phyloP scores from a whole-genome alignment of 2,888 invertebrate species.

The Biston betularia region DNA sequence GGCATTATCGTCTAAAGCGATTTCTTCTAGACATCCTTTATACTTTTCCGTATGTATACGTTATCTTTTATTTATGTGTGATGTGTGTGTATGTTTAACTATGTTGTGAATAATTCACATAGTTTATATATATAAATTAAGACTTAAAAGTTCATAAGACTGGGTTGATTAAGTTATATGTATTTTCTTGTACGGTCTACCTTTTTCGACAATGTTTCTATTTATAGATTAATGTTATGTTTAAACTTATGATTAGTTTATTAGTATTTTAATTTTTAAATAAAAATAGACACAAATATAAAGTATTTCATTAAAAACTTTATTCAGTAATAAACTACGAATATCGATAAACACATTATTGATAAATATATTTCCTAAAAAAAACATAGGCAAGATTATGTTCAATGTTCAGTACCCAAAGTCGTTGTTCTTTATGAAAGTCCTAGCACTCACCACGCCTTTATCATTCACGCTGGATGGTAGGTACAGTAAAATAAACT shows the following conservation, averaged over 20 bases:
- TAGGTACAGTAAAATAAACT: background rate
- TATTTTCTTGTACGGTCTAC: background rate
- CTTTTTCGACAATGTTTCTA: background rate
- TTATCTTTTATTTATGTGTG: too few relatives aligned
- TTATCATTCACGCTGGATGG: too few relatives aligned
- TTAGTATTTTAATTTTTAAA: background rate
- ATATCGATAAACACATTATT: conserved; percentile 45
- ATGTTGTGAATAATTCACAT: too few relatives aligned
- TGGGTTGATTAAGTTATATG: background rate
- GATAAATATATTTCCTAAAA: conserved; percentile 36
- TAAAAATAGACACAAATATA: conserved; percentile 1
- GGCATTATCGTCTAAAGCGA: too few relatives aligned
- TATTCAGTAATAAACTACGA: conserved; percentile 62
- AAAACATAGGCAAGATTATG: background rate
- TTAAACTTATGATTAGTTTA: background rate
- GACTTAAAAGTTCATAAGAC: conserved; percentile 3
- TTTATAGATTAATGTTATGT: background rate
- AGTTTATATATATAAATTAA: background rate
- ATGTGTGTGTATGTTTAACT: too few relatives aligned
- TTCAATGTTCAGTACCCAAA: conserved; percentile 16
- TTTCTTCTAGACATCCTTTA: too few relatives aligned
- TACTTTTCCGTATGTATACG: too few relatives aligned
- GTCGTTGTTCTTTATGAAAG: background rate
- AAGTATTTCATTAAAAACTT: conserved; percentile 54
- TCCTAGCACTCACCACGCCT: too few relatives aligned